These are phyloP conservation scores for Spatulosminthurus flaviceps DNA, from an alignment of 2,888 invertebrate genomes.

Conservation along the genomic window DNA sequence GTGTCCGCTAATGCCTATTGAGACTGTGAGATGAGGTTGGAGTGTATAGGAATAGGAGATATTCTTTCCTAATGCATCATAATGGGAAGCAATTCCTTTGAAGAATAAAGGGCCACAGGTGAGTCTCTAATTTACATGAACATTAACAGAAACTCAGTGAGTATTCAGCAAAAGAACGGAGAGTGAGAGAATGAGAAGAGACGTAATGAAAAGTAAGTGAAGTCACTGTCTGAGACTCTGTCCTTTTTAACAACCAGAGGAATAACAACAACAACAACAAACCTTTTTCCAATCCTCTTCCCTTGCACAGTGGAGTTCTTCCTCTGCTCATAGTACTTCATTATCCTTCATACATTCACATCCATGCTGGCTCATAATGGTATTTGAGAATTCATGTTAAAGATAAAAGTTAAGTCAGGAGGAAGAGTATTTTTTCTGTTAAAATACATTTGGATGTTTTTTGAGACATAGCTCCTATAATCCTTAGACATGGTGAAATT, in stretches of 20 bases:
- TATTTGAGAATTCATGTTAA: background rate
- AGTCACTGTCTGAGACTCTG: background rate
- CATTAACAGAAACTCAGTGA: conserved; percentile 31
- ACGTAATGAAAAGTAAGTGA: conserved; percentile 14
- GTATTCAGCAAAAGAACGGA: background rate
- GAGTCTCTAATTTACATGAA: conserved; percentile 36
- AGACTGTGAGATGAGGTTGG: background rate
- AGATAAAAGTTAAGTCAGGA: conserved; percentile 5
- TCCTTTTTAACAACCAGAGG: background rate
- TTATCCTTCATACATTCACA: too few species aligned
- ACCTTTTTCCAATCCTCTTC: too few species aligned
- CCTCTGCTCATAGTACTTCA: too few species aligned
- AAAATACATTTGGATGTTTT: conserved; percentile 32
- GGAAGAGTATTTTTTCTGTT: background rate
- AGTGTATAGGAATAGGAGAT: background rate
- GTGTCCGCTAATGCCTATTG: background rate
- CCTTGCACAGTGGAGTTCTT: too few species aligned
- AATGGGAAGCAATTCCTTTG: conserved; percentile 4
- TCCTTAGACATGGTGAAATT: background rate
- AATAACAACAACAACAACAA: too few species aligned
- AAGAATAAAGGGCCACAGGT: conserved; percentile 36
- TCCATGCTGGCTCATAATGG: background rate
- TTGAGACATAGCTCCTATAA: background rate
- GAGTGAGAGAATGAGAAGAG: background rate
- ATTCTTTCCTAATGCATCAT: conserved; percentile 16